Conservation (phyloP, 1,140 invertebrate species). For the Atopsyche davidsoni region DNA sequence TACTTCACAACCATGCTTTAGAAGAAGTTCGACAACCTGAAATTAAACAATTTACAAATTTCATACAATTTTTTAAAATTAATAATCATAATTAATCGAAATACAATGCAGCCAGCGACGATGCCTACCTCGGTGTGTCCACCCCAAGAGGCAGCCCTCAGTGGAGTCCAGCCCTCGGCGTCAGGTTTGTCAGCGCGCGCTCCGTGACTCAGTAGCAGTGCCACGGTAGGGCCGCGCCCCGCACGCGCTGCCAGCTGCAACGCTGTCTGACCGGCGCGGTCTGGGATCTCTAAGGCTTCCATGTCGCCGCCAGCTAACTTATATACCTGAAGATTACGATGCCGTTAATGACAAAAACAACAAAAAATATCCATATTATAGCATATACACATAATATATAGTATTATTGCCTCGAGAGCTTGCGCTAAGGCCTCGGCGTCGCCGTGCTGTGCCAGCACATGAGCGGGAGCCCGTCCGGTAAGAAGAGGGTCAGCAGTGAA, state of each 20-base stretch:
- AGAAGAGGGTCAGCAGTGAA: slow-evolving; percentile 30
- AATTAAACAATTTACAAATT: slow-evolving; percentile 28
- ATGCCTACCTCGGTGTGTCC: slow-evolving; percentile 75
- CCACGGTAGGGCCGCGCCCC: slow-evolving; percentile 70
- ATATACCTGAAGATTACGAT: slow-evolving; percentile 18
- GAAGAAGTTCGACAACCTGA: slow-evolving; percentile 75
- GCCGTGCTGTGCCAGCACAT: slow-evolving; percentile 37
- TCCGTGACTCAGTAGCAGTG: slow-evolving; percentile 55
- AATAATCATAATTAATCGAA: background rate
- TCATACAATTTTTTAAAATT: background rate
- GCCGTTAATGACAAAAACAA: no score
- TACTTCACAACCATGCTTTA: slow-evolving; percentile 72
- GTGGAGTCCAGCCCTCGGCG: slow-evolving; percentile 83
- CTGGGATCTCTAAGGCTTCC: slow-evolving; percentile 51
- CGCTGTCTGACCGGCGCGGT: slow-evolving; percentile 74
- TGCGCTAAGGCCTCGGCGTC: slow-evolving; percentile 37
- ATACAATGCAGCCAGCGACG: background rate
- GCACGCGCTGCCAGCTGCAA: slow-evolving; percentile 77
- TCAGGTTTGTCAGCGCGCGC: slow-evolving; percentile 79
- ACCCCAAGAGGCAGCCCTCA: slow-evolving; percentile 85
- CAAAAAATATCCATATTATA: no score
- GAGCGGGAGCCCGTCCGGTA: slow-evolving; percentile 34
- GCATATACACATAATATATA: no score
- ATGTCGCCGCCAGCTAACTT: slow-evolving; percentile 29
- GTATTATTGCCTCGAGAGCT: slow-evolving; percentile 34